Evolutionary conservation across 2,797 vertebrate species (phyloP), one percentile per base, ranked within the genome.

Genomic region (Chelon labrosus): DNA sequence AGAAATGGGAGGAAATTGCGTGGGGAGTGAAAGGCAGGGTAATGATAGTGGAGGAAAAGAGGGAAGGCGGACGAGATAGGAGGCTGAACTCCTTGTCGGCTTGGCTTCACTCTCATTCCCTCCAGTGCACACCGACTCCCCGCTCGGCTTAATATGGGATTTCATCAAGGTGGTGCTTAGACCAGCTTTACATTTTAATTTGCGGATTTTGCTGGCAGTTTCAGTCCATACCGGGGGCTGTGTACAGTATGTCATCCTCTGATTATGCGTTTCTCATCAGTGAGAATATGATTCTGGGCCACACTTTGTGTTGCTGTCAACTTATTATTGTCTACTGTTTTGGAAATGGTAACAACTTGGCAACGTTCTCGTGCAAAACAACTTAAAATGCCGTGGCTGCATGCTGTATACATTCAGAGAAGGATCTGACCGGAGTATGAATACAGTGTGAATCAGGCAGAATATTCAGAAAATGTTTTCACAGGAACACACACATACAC

Each of bases 131-230:
- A 84, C 67, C 25, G 84, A 92, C 88, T 92, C 85, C 75, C 75
- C 70, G 88, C 85, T 82, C 68, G 37, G 84, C 82, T 90, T 88
- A 87, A 91, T 89, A 82, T 79, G 79, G 91, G 89, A 91, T 92
- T 91, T 89, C 87, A 88, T 90, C 86, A 89, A 89, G 89, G 89
- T 91, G 87, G 70, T 82, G 87, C 89, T 90, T 76, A 86, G 79
- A 90, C 76, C 78, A 75, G 87, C 92, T 93, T 92, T 92, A 90
- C 92, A 90, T 92, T 91, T 90, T 88, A 89, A 91, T 90, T 87
- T 88, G 77, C 7, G 10, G 72, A 77, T 87, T 89, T 86, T 31
- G 44, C 71, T 83, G 73, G 80, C 82, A 82, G 83, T 80, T 79
- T 69, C 44, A 39, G 65, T 79, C 75, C 69, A 42, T 44, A 59